These are phyloP conservation scores for Passer domesticus DNA, from an alignment of 2,113 vertebrate species.

Conservation along the genomic window DNA sequence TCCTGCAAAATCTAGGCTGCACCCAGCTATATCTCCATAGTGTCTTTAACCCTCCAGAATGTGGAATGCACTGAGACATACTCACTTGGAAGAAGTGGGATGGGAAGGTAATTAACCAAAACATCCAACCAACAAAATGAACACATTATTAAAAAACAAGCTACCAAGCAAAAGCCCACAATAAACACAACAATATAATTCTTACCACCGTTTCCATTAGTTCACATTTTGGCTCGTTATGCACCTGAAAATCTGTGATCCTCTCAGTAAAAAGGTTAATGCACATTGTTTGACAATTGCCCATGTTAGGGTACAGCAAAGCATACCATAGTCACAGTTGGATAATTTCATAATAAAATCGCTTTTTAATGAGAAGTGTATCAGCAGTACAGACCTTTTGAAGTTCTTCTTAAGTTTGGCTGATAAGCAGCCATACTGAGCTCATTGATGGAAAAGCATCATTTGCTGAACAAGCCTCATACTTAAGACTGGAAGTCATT, in stretches of 20 bases:
- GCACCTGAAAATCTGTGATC: neutral
- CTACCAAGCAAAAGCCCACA: neutral
- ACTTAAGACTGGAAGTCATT: constrained; percentile 65
- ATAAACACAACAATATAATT: neutral
- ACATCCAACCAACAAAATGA: neutral
- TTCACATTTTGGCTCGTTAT: neutral
- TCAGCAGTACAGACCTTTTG: constrained; percentile 65
- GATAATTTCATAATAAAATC: constrained; percentile 58
- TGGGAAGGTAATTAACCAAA: neutral
- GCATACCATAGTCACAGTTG: constrained; percentile 55
- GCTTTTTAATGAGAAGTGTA: constrained; percentile 70
- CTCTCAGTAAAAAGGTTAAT: neutral
- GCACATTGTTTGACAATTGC: constrained; percentile 30
- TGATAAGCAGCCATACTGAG: constrained; percentile 70
- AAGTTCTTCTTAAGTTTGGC: constrained; percentile 49
- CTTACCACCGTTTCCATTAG: neutral
- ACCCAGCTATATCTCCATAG: neutral
- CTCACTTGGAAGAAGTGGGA: neutral
- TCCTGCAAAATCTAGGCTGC: neutral
- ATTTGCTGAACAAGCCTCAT: constrained; percentile 29
- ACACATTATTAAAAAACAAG: neutral
- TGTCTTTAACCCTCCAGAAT: neutral
- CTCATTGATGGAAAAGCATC: constrained; percentile 62
- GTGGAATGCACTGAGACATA: neutral
- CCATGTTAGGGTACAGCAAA: constrained; percentile 21